Evolutionary conservation across 1,140 invertebrate species (phyloP).

Genomic region (Muscidifurax raptorellus): DNA sequence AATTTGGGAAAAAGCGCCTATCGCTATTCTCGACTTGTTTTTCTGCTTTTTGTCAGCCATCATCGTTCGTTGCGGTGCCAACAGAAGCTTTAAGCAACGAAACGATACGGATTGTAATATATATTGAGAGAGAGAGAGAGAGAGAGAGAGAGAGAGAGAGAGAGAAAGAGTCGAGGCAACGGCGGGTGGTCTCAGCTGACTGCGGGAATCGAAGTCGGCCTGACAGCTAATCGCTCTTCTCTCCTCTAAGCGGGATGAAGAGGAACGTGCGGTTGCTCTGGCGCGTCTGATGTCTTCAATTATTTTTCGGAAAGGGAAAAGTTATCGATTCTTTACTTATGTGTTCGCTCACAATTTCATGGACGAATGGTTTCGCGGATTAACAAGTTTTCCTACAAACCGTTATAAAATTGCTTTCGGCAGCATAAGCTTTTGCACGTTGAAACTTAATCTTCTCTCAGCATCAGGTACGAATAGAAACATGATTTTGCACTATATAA

Average conservation of each 20-base stretch:
- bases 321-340: neutral
- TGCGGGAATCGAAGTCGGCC: neutral
- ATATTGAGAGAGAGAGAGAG: neutral
- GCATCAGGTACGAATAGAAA: neutral
- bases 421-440: too few relatives aligned
- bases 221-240: conserved; percentile 8
- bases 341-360: neutral
- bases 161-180: neutral
- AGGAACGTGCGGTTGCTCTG: neutral
- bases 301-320: neutral
- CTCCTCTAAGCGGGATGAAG: neutral
- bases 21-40: neutral
- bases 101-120: neutral
- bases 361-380: neutral
- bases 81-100: too few relatives aligned
- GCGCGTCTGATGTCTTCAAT: neutral
- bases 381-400: too few relatives aligned
- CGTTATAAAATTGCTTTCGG: too few relatives aligned
- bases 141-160: neutral
- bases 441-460: too few relatives aligned
- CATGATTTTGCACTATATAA: neutral
- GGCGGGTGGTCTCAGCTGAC: neutral
- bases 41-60: neutral
- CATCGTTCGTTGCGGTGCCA: neutral
- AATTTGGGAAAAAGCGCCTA: neutral